Conservation (phyloP, 2,113 vertebrate species). For the Grammomys dolichurus region DNA sequence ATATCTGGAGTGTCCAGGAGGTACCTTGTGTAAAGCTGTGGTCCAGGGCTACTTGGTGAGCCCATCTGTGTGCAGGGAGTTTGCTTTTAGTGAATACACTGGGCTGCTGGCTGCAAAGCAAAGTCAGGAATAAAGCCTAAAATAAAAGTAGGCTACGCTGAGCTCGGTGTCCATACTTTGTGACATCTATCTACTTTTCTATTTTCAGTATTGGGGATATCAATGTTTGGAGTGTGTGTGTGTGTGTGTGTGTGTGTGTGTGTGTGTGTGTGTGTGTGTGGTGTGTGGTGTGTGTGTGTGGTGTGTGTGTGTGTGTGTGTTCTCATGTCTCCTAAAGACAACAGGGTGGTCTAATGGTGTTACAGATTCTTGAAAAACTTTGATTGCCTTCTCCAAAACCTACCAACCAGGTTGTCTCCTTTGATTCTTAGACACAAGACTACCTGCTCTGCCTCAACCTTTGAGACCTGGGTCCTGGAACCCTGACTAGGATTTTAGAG, state of each 20-base stretch:
- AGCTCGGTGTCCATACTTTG: not conserved
- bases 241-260: not conserved
- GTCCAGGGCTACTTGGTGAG: not conserved
- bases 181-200: not conserved
- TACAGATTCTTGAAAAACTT: not conserved
- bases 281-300: not conserved
- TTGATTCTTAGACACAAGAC: constrained; percentile 28
- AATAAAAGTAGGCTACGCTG: not conserved
- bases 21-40: not conserved
- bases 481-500: not conserved
- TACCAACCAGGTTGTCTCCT: not conserved
- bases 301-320: not conserved
- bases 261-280: too few relatives aligned
- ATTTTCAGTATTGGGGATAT: not conserved
- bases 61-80: not conserved
- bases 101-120: not conserved
- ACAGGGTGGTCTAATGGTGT: not conserved
- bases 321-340: not conserved
- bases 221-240: not conserved
- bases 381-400: not conserved
- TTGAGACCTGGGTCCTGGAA: not conserved
- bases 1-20: not conserved
- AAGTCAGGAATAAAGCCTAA: not conserved
- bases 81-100: not conserved
- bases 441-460: not conserved